phyloP scores from a whole-genome alignment of 35 echinoderm and acorn worm genomes.

The Lytechinus variegatus region DNA sequence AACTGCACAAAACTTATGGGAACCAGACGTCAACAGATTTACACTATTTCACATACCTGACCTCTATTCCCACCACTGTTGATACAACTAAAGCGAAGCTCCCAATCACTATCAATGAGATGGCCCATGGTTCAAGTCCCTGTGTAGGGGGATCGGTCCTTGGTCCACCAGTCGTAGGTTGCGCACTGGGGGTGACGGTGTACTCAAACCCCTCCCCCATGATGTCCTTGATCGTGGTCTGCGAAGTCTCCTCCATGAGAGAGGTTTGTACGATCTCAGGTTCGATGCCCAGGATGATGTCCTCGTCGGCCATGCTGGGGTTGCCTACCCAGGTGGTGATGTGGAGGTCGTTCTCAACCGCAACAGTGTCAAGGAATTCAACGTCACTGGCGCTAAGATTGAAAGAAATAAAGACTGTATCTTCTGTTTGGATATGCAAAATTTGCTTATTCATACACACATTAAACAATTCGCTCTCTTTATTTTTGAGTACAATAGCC shows the following conservation, averaged over 20 bases:
- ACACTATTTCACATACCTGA: background rate
- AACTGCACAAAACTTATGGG: too few species aligned
- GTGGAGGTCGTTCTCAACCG: constrained; percentile 37
- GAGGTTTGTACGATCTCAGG: background rate
- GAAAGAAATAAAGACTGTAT: background rate
- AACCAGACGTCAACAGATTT: background rate
- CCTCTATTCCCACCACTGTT: background rate
- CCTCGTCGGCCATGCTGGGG: background rate
- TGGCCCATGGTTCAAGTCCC: constrained; percentile 33
- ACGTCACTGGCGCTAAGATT: constrained; percentile 46
- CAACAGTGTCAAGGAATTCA: constrained; percentile 17
- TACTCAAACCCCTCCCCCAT: constrained; percentile 38
- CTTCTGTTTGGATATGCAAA: too few species aligned
- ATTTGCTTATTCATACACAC: too few species aligned
- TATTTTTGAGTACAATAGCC: too few species aligned
- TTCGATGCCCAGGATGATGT: constrained; percentile 31
- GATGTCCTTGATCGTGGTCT: background rate
- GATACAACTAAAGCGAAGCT: background rate
- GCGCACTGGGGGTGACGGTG: background rate
- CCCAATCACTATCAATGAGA: background rate
- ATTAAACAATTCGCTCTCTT: too few species aligned
- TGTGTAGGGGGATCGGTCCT: background rate
- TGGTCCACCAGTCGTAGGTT: background rate
- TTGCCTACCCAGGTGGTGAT: constrained; percentile 55
- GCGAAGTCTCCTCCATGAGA: constrained; percentile 34